Evolutionary conservation across 2,888 invertebrate species (phyloP).

Genomic region (Acholoe squamosa): DNA sequence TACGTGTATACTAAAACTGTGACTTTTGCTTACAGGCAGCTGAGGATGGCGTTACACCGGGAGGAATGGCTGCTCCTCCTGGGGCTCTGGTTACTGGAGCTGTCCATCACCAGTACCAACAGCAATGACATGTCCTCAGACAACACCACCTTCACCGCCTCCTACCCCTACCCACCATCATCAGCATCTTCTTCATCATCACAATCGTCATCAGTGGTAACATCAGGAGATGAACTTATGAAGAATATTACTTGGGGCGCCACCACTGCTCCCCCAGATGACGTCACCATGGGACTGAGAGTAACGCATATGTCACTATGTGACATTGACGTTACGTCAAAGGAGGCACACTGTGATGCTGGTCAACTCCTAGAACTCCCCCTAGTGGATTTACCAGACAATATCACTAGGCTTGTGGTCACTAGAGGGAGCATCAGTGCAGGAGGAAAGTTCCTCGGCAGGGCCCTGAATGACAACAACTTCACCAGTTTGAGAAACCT

Average conservation of each 20-base stretch:
- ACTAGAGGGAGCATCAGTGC: background rate
- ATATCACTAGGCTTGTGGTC: slow-evolving; percentile 24
- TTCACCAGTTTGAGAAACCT: slow-evolving; percentile 29
- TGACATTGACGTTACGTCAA: background rate
- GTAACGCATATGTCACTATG: background rate
- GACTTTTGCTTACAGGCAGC: background rate
- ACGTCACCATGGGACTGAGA: background rate
- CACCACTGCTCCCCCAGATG: background rate
- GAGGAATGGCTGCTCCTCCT: slow-evolving; percentile 21
- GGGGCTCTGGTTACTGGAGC: background rate
- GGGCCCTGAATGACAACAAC: slow-evolving; percentile 41
- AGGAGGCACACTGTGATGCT: slow-evolving; percentile 24
- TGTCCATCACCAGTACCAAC: background rate
- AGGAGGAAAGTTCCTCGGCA: background rate
- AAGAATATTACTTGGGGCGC: background rate
- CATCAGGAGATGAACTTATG: too few species aligned
- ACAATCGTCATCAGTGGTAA: too few species aligned
- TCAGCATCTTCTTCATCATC: background rate
- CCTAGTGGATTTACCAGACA: background rate
- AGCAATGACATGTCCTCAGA: background rate
- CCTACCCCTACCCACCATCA: background rate
- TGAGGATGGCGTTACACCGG: background rate
- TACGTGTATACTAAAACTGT: too few species aligned
- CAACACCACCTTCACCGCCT: slow-evolving; percentile 24
- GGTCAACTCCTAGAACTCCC: background rate